phyloP scores from a whole-genome alignment of 2,888 invertebrate species.

The Leptarthrus brevirostris region DNA sequence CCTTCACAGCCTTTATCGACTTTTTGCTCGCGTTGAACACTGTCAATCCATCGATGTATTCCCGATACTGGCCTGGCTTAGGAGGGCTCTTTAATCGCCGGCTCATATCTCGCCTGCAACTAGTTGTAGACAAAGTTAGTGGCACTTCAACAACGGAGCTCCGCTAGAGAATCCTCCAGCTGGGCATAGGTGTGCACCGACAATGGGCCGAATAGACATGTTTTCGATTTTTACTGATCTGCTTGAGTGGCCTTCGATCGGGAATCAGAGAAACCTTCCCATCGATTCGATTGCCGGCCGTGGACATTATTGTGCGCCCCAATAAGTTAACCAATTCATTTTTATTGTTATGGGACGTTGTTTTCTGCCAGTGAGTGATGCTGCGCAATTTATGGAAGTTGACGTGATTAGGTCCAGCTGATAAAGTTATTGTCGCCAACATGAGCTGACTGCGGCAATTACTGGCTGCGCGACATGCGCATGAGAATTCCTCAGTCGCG shows the following conservation, averaged over 20 bases:
- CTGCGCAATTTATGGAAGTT: conserved; percentile 36
- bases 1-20: not conserved
- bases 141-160: not conserved
- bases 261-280: conserved; percentile 39
- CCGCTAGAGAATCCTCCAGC: conserved; percentile 12
- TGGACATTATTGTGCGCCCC: conserved; percentile 42
- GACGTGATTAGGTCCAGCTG: conserved; percentile 43
- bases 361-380: conserved; percentile 44
- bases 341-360: conserved; percentile 54
- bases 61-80: not conserved
- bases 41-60: not conserved
- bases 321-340: conserved; percentile 56
- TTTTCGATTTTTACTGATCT: conserved; percentile 43
- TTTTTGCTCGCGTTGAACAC: not conserved
- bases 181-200: conserved; percentile 28
- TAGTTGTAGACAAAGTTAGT: conserved; percentile 4
- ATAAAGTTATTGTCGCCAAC: conserved; percentile 46
- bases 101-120: conserved; percentile 29
- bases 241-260: conserved; percentile 38
- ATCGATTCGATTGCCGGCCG: conserved; percentile 25
- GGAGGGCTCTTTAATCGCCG: conserved; percentile 34
- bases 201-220: conserved; percentile 38
- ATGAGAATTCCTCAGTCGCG: not conserved
- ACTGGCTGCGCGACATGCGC: not conserved
- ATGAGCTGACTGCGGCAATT: conserved; percentile 23